Evolutionary conservation across 2,113 vertebrate species (phyloP), one percentile per base, ranked within the genome.

Genomic region (Bungarus multicinctus): DNA sequence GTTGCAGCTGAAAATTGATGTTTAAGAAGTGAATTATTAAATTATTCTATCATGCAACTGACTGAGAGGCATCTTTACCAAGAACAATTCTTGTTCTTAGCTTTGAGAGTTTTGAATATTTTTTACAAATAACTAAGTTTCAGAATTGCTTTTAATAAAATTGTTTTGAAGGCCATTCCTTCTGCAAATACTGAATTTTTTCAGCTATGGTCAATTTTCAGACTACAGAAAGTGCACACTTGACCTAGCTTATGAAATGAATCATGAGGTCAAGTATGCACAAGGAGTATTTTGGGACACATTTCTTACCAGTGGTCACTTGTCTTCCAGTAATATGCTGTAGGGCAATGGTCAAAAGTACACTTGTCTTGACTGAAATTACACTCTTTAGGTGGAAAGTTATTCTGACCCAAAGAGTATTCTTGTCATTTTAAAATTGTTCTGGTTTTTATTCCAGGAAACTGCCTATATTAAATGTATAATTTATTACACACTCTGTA

Each of bases 221-320:
- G 95, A 95, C 95, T 94, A 95, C 95, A 96, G 95, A 96, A 97
- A 96, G 96, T 95, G 60, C 93, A 92, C 94, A 96, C 96, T 97
- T 97, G 96, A 97, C 95, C 94, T 95, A 96, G 95, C 95, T 95
- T 97, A 95, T 97, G 96, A 96, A 97, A 95, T 97, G 96, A 97
- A 96, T 96, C 96, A 96, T 92, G 94, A 94, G 97, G 96, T 97
- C 96, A 97, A 96, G 93, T 96, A 94, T 96, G 95, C 95, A 94
- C 95, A 95, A 96, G 96, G 95, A 96, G 96, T 96, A 97, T 96
- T 97, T 97, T 96, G 96, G 95, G 94, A 96, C 93, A 94, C 87
- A 14, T 93, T 97, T 86, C 92, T 96, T 97, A 95, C 96, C 96
- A 97, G 96, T 90, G 96, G 95, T 89, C 93, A 96, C 95, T 95